Evolutionary conservation across 1,140 invertebrate genomes (phyloP).

Genomic region (Drosophila albomicans): DNA sequence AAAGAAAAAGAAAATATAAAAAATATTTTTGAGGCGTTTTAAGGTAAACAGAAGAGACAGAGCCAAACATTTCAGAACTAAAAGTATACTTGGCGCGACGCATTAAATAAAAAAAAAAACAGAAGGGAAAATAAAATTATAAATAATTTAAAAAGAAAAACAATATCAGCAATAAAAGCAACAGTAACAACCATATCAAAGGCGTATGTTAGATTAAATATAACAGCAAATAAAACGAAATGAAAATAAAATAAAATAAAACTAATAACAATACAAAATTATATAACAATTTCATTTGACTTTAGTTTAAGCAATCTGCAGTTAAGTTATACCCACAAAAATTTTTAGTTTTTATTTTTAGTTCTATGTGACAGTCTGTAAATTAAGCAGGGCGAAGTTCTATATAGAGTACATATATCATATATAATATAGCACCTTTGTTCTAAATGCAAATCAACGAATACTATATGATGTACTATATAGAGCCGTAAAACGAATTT

Average conservation of each 20-base stretch:
- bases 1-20: conserved; percentile 24
- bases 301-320: conserved; percentile 43
- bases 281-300: conserved; percentile 47
- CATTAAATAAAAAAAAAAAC: conserved; percentile 52
- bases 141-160: conserved; percentile 54
- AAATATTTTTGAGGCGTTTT: conserved; percentile 81
- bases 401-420: conserved; percentile 32
- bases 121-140: conserved; percentile 34
- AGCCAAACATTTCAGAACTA: conserved; percentile 81
- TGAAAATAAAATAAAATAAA: conserved; percentile 52
- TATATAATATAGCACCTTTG: conserved; percentile 29
- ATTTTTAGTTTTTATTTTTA: conserved; percentile 20
- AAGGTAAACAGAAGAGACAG: conserved; percentile 64
- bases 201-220: conserved; percentile 81
- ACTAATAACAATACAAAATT: conserved; percentile 23
- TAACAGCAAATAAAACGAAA: conserved; percentile 37
- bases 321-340: conserved; percentile 12
- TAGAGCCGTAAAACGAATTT: conserved; percentile 57
- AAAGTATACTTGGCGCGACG: conserved; percentile 64
- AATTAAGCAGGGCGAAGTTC: conserved; percentile 48
- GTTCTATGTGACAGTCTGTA: conserved; percentile 36
- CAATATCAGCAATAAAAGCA: conserved; percentile 83
- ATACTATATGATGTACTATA: conserved; percentile 49
- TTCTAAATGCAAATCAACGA: conserved; percentile 74
- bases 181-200: conserved; percentile 84